Conservation (phyloP, 2,888 invertebrate genomes). For the Drosophila mettleri region DNA sequence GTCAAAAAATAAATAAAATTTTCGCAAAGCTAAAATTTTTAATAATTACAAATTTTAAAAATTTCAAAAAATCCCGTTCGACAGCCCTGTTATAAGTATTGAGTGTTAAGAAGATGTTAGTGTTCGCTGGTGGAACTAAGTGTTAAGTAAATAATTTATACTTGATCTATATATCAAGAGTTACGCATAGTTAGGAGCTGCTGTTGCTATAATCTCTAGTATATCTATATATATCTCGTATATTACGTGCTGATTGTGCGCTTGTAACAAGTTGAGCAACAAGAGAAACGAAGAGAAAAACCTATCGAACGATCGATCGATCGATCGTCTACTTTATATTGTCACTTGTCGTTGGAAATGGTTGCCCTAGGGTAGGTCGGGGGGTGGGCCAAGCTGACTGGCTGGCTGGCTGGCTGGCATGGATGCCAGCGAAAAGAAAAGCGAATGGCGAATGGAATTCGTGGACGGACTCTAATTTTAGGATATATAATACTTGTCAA, state of each 20-base stretch:
- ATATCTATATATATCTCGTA: not conserved
- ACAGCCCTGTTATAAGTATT: slow-evolving; percentile 20
- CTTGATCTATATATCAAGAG: not conserved
- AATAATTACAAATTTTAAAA: not conserved
- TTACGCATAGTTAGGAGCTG: slow-evolving; percentile 11
- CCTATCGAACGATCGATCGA: slow-evolving; percentile 17
- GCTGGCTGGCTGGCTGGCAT: slow-evolving; percentile 36
- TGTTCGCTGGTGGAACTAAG: slow-evolving; percentile 3
- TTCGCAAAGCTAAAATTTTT: too few species aligned
- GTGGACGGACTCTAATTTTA: slow-evolving; percentile 50
- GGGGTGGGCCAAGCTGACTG: slow-evolving; percentile 1
- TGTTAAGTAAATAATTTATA: slow-evolving; percentile 17
- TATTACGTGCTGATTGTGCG: slow-evolving; percentile 54
- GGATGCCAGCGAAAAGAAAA: slow-evolving; percentile 3
- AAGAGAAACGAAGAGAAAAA: slow-evolving; percentile 10
- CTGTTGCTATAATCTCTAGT: slow-evolving; percentile 19
- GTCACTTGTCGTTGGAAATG: slow-evolving; percentile 63
- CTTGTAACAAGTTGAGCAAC: slow-evolving; percentile 33
- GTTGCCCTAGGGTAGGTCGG: slow-evolving; percentile 5
- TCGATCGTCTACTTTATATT: slow-evolving; percentile 50
- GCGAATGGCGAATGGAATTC: slow-evolving; percentile 31
- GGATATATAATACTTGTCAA: slow-evolving; percentile 43
- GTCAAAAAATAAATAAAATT: too few species aligned
- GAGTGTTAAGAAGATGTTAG: slow-evolving; percentile 13
- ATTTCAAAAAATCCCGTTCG: too few species aligned